These are phyloP conservation scores for Ectropis crepuscularia DNA, from an alignment of 2,888 invertebrate species.

Conservation along the genomic window DNA sequence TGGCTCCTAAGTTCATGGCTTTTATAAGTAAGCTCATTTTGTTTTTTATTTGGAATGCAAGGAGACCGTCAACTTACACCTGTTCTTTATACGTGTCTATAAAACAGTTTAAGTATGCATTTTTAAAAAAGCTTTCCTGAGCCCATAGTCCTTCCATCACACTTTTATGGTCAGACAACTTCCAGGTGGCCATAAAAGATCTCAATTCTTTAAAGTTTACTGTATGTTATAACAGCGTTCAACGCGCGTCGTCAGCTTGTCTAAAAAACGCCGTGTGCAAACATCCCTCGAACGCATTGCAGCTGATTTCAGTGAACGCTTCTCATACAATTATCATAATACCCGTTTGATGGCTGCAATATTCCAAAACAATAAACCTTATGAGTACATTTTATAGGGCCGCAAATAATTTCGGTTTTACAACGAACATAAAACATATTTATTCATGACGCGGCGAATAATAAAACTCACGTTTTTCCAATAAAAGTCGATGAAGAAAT, in stretches of 20 bases:
- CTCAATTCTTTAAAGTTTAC: no score
- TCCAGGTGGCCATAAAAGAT: no score
- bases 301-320: neutral
- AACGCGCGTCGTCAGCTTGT: neutral
- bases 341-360: constrained; percentile 26
- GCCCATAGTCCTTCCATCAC: no score
- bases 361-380: constrained; percentile 37
- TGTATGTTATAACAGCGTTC: no score
- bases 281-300: neutral
- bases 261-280: neutral
- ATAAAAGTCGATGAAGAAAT: constrained; percentile 46
- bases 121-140: no score
- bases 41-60: no score
- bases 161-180: no score
- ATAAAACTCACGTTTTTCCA: constrained; percentile 46
- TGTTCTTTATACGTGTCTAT: no score
- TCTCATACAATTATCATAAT: constrained; percentile 28
- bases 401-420: constrained; percentile 46
- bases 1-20: no score
- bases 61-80: no score
- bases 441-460: constrained; percentile 45
- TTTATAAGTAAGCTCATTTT: no score
- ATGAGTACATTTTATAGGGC: constrained; percentile 41
- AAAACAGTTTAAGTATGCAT: no score
- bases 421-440: constrained; percentile 46